Conservation (phyloP, 92 coral and sea anemone species). For the Epizoanthus illoricatus region DNA sequence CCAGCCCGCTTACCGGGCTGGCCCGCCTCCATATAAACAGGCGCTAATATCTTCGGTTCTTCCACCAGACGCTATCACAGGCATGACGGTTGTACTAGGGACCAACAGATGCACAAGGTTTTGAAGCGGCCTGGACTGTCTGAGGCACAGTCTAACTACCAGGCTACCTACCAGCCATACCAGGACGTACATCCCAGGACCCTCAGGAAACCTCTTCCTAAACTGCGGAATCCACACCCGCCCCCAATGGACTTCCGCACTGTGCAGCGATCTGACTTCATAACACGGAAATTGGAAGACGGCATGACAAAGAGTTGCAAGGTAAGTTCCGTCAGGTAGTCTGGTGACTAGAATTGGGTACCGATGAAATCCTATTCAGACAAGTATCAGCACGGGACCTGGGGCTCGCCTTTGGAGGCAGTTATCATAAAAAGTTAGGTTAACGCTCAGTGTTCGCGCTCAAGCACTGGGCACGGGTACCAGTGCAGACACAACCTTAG, state of each 20-base stretch:
- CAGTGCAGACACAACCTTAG: too few species aligned
- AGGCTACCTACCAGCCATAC: conserved; percentile 71
- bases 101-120: conserved; percentile 74
- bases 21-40: too few species aligned
- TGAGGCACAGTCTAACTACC: conserved; percentile 76
- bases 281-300: conserved; percentile 47
- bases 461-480: too few species aligned
- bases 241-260: conserved; percentile 99
- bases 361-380: too few species aligned
- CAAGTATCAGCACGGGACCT: too few species aligned
- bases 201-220: conserved; percentile 80
- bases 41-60: not conserved
- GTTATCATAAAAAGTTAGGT: too few species aligned
- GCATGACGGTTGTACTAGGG: conserved; percentile 86
- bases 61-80: conserved; percentile 83
- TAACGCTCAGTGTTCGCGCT: too few species aligned
- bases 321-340: conserved; percentile 35
- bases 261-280: conserved; percentile 74
- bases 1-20: too few species aligned
- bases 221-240: conserved; percentile 88
- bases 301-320: conserved; percentile 65
- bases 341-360: too few species aligned
- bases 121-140: conserved; percentile 87
- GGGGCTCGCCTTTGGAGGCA: too few species aligned
- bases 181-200: conserved; percentile 62